These are phyloP conservation scores for Trachelus troglodyta DNA, from an alignment of 2,888 invertebrate genomes.

Conservation along the genomic window DNA sequence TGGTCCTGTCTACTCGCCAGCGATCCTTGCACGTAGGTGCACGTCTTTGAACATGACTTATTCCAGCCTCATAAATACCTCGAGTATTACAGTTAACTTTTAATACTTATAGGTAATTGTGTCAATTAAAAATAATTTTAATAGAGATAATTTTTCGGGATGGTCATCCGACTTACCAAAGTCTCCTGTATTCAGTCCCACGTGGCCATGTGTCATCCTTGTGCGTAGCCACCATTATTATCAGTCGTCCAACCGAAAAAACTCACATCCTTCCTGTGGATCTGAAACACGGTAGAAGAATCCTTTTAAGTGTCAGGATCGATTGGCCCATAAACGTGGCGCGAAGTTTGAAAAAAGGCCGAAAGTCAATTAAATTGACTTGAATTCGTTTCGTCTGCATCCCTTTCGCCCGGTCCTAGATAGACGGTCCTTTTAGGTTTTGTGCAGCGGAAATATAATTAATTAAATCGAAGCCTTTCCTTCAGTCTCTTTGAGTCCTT, in stretches of 20 bases:
- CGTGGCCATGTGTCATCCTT: not conserved
- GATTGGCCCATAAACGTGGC: not conserved
- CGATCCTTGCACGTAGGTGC: not conserved
- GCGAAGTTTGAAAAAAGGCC: not conserved
- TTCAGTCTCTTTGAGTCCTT: not conserved
- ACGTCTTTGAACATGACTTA: not conserved
- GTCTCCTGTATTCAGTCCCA: not conserved
- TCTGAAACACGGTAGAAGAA: not conserved
- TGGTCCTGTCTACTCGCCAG: not conserved
- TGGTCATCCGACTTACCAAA: not conserved
- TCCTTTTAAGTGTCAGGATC: not conserved
- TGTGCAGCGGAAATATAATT: not conserved
- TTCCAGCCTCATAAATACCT: not conserved
- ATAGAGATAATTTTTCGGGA: not conserved
- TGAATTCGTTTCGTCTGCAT: not conserved
- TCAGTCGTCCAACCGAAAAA: not conserved
- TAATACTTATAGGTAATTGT: not conserved
- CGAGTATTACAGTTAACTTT: not conserved
- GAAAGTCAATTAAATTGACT: not conserved
- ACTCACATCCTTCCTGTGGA: slow-evolving; percentile 21
- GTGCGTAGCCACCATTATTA: not conserved
- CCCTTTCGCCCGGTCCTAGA: not conserved
- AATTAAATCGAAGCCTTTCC: not conserved
- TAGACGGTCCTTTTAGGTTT: not conserved
- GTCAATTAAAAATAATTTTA: not conserved